Percentiles rank a stretch among this genome's conserved stretches.
These are phyloP conservation scores for Bubo scandiacus DNA, from an alignment of 2,113 vertebrate genomes.

Conservation along the genomic window DNA sequence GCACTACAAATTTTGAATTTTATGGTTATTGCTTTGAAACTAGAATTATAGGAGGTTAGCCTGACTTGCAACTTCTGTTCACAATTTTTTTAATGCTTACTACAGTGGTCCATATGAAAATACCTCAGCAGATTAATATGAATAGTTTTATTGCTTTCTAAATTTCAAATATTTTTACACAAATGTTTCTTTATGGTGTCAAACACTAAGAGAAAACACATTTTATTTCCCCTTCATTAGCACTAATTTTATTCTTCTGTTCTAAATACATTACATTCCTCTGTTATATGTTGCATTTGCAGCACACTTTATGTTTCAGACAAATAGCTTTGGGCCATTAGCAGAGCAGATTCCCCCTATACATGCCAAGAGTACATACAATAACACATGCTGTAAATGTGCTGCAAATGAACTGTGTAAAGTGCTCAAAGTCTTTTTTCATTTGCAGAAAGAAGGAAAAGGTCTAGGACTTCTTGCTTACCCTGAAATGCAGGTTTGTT, in stretches of 20 bases:
- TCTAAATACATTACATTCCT: constrained; percentile 19
- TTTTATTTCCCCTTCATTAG: constrained; percentile 37
- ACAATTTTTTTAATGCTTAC: constrained; percentile 39
- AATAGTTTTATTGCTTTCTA: constrained; percentile 36
- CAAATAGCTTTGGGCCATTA: constrained; percentile 36
- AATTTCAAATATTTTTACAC: constrained; percentile 51
- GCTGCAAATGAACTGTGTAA: neutral
- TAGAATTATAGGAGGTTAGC: constrained; percentile 45
- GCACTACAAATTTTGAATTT: constrained; percentile 62
- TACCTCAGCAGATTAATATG: constrained; percentile 34
- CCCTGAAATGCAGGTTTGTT: constrained; percentile 98
- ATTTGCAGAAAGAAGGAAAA: neutral
- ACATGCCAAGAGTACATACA: constrained; percentile 26
- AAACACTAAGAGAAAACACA: constrained; percentile 38
- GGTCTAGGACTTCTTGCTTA: constrained; percentile 42
- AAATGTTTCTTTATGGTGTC: constrained; percentile 33
- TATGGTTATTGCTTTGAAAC: constrained; percentile 64
- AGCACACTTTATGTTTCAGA: constrained; percentile 15
- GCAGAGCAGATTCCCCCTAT: neutral
- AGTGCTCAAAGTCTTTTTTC: neutral
- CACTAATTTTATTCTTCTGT: constrained; percentile 43
- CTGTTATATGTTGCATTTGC: neutral
- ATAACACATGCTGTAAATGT: constrained; percentile 8
- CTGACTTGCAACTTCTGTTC: constrained; percentile 58
- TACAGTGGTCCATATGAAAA: constrained; percentile 24